phyloP scores from a whole-genome alignment of 2,113 vertebrate species.

The Chionodraco myersi region DNA sequence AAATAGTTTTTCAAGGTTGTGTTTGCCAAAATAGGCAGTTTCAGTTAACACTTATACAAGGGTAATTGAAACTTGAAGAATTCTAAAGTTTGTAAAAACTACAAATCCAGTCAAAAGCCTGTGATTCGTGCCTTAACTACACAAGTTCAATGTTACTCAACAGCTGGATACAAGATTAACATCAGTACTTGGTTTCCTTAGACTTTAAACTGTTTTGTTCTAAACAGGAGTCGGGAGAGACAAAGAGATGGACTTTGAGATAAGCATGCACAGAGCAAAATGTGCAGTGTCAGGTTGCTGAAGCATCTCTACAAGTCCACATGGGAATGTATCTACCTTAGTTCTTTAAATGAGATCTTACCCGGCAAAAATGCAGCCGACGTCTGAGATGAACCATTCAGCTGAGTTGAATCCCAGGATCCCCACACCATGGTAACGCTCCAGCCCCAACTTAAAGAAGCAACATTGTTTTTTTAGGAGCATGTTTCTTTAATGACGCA shows the following conservation, averaged over 20 bases:
- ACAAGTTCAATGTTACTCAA: not conserved
- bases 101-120: no score
- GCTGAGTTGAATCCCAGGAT: constrained; percentile 86
- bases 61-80: no score
- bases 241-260: not conserved
- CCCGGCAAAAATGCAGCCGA: constrained; percentile 87
- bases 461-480: not conserved
- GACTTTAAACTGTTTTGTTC: not conserved
- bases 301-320: not conserved
- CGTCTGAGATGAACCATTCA: constrained; percentile 86
- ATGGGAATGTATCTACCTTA: not conserved
- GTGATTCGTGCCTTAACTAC: not conserved
- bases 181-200: not conserved
- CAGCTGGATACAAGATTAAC: not conserved
- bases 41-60: not conserved
- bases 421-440: constrained; percentile 84
- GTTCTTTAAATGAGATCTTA: constrained; percentile 60
- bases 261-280: constrained; percentile 1
- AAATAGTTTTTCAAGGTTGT: no score
- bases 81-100: no score
- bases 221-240: not conserved
- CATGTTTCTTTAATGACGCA: constrained; percentile 42
- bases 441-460: constrained; percentile 82
- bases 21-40: not conserved
- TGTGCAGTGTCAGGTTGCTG: not conserved